Percentiles rank a stretch among this genome's conserved stretches.
Evolutionary conservation across 2,113 vertebrate genomes (phyloP).

Genomic region (Syngnathus floridae): DNA sequence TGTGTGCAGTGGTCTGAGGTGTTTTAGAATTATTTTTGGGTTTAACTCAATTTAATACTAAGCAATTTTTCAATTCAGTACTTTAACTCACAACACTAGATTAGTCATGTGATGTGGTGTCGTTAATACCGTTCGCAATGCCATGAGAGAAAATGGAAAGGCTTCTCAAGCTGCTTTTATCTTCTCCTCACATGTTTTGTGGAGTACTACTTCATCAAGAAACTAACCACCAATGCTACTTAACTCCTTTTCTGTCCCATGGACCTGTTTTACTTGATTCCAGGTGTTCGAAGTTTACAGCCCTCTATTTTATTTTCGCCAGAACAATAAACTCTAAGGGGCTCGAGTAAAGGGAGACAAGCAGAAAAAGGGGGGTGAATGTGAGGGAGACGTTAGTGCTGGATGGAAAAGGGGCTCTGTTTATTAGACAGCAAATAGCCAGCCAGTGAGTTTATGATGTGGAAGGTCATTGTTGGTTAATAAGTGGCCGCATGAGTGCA

Average conservation of each 20-base stretch:
- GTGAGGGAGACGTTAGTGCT: background rate
- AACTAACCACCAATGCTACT: constrained; percentile 55
- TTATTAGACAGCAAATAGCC: constrained; percentile 78
- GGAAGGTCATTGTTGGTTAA: constrained; percentile 81
- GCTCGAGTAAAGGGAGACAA: constrained; percentile 55
- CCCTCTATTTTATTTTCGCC: constrained; percentile 61
- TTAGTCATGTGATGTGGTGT: too few relatives aligned
- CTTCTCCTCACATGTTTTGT: constrained; percentile 31
- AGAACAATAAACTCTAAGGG: constrained; percentile 70
- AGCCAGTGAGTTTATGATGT: constrained; percentile 73
- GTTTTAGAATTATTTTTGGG: background rate
- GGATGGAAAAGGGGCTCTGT: constrained; percentile 51
- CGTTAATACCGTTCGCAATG: constrained; percentile 34
- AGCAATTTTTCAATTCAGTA: constrained; percentile 10
- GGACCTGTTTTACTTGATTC: constrained; percentile 67
- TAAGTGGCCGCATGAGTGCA: constrained; percentile 76
- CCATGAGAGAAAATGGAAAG: constrained; percentile 35
- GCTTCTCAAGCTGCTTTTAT: constrained; percentile 26
- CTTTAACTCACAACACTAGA: too few relatives aligned
- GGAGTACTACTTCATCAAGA: constrained; percentile 58
- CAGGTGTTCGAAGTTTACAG: constrained; percentile 71
- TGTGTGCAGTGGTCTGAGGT: constrained; percentile 12
- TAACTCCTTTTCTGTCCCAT: constrained; percentile 57
- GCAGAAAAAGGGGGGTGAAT: constrained; percentile 11
- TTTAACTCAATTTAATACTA: background rate